Evolutionary conservation across 1,140 invertebrate species (phyloP), one percentile per base, ranked within the genome.

Genomic region (Patella vulgata): DNA sequence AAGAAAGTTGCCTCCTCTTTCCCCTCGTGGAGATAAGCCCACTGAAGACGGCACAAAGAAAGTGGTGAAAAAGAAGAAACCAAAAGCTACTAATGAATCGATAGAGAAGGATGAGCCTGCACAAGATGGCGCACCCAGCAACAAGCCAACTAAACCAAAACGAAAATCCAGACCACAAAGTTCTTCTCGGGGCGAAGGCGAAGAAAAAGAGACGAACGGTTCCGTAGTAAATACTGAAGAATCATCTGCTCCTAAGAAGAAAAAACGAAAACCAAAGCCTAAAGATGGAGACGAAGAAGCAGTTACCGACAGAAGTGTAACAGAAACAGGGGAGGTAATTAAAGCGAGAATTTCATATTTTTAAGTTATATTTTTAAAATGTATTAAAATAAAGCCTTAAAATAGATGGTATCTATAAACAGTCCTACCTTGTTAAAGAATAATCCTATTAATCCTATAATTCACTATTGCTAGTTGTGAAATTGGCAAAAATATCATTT

Each of bases 51-150:
- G 47, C 19, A 53, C 64, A 14, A 70, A 68, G 44, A 69, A 65
- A 25, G 63, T 64, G 25, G 63, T 71, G n/a, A 70, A 67, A 55
- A 69, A 62, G 33, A 73, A 72, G 48, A 68, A 69, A 51, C 52
- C 62, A 8, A 50, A 28, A 12, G 42, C 60, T 9, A 9, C 14
- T 12, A 44, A 33, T 28, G 61, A 61, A 39, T 61, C 68, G 11
- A 58, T 58, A 25, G 52, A 52, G 47, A n/a, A n/a, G n/a, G n/a
- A n/a, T n/a, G 64, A 67, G 12, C 63, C 71, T 0, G 23, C 51
- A 19, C 58, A 39, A 56, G 67, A 68, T 39, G 63, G 31, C 30
- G n/a, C n/a, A n/a, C n/a, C n/a, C n/a, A 63, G 62, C 23, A 56
- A 55, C 6, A 46, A 55, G 40, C 60, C 55, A 55, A 53, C 47